Conservation (phyloP, 2,888 invertebrate species). For the Sesia apiformis region DNA sequence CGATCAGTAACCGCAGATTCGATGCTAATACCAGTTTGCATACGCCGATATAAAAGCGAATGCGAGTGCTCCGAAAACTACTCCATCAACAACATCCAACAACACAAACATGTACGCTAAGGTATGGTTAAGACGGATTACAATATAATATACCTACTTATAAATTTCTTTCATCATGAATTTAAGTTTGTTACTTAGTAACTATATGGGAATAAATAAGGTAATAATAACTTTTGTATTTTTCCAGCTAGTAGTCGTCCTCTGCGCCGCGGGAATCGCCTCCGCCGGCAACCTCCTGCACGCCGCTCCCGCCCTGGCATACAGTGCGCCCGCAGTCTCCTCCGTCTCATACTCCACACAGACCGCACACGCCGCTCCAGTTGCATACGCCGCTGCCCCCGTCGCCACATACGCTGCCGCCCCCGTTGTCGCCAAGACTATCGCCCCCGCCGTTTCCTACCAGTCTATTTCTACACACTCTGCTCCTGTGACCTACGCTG, state of each 20-base stretch:
- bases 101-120: constrained; percentile 1
- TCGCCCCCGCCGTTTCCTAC: constrained; percentile 6
- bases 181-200: neutral
- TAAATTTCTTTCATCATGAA: neutral
- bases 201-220: neutral
- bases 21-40: constrained; percentile 34
- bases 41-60: neutral
- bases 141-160: neutral
- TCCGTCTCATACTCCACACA: constrained; percentile 5
- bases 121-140: neutral
- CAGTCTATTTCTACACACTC: constrained; percentile 17
- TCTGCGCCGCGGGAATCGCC: constrained; percentile 50
- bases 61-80: constrained; percentile 1
- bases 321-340: constrained; percentile 5
- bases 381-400: constrained; percentile 12
- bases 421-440: constrained; percentile 9
- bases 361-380: constrained; percentile 17
- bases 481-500: constrained; percentile 24
- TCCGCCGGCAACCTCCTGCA: constrained; percentile 49
- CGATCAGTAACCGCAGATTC: constrained; percentile 22
- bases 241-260: constrained; percentile 41
- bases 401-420: constrained; percentile 11
- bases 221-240: neutral
- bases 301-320: constrained; percentile 8
- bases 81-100: neutral